Evolutionary conservation across 1,140 invertebrate genomes (phyloP), one percentile per base, ranked within the genome.

Genomic region (Leptestheria dahalacensis): DNA sequence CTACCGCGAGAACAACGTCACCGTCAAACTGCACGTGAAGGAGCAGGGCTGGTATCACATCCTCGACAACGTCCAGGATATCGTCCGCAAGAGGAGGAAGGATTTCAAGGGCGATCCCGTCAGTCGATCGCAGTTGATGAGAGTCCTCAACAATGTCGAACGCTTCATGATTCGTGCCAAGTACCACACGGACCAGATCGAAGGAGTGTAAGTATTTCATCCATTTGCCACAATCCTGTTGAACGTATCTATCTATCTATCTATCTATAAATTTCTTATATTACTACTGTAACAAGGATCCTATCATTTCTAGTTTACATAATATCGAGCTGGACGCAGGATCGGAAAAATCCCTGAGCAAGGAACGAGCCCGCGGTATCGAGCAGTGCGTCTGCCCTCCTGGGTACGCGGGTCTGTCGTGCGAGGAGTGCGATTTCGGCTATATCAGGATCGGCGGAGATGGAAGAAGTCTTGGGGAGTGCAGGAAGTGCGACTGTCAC

Each of bases 121-220:
- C 2, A 80, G 81, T 1, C 77, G 89, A 61, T 70, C 74, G 4
- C 82, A 96, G 66, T 84, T 98, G 66, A 81, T 98, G 69, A 79
- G 82, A 24, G 80, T 93, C 1, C 71, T 98, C n/a, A 76, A 82
- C 3, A 79, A 90, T 64, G 66, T 99, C 0, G 81, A 84, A 61
- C 74, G 84, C 26, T 66, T 98, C 15, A 76, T 97, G 65, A 78
- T 98, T 24, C 77, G 92, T 57, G 91, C 91, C 0, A 88, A 90
- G 57, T 98, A 86, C 71, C 91, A 97, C 69, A 88, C 87, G 0
- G 91, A 94, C 69, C 94, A 99, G 74, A 83, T 90, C 60, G 90
- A 95, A 74, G 87, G 84, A 46, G 79, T 76, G 81, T 82, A 65
- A 67, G 72, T 71, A 48, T 57, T n/a, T n/a, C n/a, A n/a, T n/a